phyloP scores from a whole-genome alignment of 2,888 invertebrate species.

The Meghimatium bilineatum region DNA sequence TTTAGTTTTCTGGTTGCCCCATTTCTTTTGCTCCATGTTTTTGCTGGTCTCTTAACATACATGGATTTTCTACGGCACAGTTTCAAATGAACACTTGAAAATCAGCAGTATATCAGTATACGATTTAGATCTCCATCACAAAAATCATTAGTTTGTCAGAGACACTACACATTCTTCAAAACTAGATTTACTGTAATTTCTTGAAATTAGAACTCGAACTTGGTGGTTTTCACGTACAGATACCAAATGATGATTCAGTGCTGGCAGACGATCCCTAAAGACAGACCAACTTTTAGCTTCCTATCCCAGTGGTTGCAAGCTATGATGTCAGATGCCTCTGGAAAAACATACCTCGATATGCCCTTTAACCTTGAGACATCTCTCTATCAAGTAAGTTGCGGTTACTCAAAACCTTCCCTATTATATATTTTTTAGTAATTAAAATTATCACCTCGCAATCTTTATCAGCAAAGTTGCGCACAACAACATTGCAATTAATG shows the following conservation, averaged over 20 bases:
- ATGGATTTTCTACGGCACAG: too few species aligned
- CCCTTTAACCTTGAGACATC: conserved; percentile 49
- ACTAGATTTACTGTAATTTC: neutral
- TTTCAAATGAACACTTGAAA: too few species aligned
- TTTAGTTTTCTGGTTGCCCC: too few species aligned
- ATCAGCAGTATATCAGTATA: too few species aligned
- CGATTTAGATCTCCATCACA: too few species aligned
- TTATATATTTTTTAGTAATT: too few species aligned
- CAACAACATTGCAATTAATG: too few species aligned
- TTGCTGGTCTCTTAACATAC: too few species aligned
- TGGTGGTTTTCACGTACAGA: conserved; percentile 48
- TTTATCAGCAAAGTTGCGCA: too few species aligned
- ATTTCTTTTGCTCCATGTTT: too few species aligned
- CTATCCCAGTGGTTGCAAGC: conserved; percentile 57
- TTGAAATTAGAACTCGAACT: neutral
- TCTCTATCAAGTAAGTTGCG: conserved; percentile 47
- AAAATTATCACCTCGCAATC: too few species aligned
- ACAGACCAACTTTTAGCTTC: conserved; percentile 59
- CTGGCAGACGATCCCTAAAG: conserved; percentile 57
- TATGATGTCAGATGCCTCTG: conserved; percentile 61
- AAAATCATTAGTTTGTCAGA: too few species aligned
- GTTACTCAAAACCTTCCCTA: neutral
- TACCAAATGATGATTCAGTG: conserved; percentile 66
- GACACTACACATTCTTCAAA: neutral
- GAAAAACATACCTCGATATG: conserved; percentile 59